A percentile compares a stretch with the other conserved stretches of the same genome.
These are phyloP conservation scores for Himalopsyche anomala DNA, from an alignment of 2,888 invertebrate species.

Conservation along the genomic window DNA sequence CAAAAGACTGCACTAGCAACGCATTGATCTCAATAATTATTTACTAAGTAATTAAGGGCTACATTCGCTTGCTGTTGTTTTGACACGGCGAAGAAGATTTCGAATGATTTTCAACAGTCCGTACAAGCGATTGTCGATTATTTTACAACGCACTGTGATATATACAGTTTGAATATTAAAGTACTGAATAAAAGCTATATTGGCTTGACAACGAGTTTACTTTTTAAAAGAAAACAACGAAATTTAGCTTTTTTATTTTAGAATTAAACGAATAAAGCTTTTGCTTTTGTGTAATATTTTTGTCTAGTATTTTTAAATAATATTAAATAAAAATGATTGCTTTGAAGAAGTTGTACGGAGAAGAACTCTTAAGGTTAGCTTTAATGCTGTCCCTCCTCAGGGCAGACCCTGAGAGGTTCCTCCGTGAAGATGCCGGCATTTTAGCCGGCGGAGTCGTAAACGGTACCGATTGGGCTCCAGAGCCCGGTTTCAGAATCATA, in stretches of 20 bases:
- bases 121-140: no score
- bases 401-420: slow-evolving; percentile 84
- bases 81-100: neutral
- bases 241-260: neutral
- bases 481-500: slow-evolving; percentile 77
- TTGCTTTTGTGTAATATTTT: neutral
- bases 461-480: slow-evolving; percentile 82
- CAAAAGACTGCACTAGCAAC: neutral
- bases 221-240: no score
- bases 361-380: slow-evolving; percentile 88
- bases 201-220: neutral
- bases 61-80: neutral
- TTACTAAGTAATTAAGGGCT: neutral
- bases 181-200: neutral
- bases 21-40: neutral
- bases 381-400: slow-evolving; percentile 88
- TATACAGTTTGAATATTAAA: neutral
- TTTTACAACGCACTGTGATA: neutral
- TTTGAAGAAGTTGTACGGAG: slow-evolving; percentile 88
- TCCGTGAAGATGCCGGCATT: slow-evolving; percentile 77
- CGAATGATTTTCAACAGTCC: no score
- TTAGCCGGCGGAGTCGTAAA: slow-evolving; percentile 80
- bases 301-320: neutral
- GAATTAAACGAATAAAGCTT: neutral
- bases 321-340: slow-evolving; percentile 80